These are phyloP conservation scores for Cisticola juncidis DNA, from an alignment of 2,113 vertebrate genomes.

Conservation along the genomic window DNA sequence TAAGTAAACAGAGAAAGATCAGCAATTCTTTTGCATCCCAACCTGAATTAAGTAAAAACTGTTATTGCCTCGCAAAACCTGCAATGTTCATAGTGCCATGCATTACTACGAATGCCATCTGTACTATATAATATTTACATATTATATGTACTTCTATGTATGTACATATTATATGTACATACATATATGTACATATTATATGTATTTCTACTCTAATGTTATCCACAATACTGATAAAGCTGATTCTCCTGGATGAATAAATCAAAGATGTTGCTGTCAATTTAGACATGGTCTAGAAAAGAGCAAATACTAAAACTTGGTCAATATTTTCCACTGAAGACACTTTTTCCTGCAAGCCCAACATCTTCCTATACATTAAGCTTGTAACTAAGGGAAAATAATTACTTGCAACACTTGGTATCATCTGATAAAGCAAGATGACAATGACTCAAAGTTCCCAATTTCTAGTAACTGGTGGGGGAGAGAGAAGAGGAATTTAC, in stretches of 20 bases:
- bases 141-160: too few relatives aligned
- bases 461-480: neutral
- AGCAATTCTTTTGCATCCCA: neutral
- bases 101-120: neutral
- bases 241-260: neutral
- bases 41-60: neutral
- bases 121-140: neutral
- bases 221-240: neutral
- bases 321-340: neutral
- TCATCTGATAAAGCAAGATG: neutral
- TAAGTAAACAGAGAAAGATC: neutral
- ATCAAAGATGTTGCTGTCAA: neutral
- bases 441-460: neutral
- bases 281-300: neutral
- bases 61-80: neutral
- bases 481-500: neutral
- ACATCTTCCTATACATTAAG: neutral
- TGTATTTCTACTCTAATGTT: neutral
- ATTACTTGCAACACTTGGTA: neutral
- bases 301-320: neutral
- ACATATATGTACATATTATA: too few relatives aligned
- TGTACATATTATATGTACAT: too few relatives aligned
- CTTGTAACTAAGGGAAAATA: neutral
- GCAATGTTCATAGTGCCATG: neutral
- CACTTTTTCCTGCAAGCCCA: neutral